Base-by-base conservation (phyloP, 2,797 vertebrate genomes). In the Momotus momota region DNA sequence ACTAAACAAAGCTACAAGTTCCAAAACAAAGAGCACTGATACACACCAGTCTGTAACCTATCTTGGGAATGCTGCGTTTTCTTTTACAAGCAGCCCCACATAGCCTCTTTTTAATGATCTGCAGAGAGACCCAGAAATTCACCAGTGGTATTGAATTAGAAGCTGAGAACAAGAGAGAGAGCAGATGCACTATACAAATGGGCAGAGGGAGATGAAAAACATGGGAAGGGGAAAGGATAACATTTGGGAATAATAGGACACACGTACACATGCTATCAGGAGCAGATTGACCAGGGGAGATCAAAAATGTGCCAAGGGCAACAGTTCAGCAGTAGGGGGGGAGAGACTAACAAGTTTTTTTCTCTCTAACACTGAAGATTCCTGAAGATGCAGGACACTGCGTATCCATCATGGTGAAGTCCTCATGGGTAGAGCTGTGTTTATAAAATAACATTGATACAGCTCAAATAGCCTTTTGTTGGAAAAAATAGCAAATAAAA, bases 401-500 rank as follows among this genome's bases (percentile, higher is more conserved):
- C 33, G n/a, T 61, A 65, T 38, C 19, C 62, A 71, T 27, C 6
- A 2, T 20, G n/a, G 62, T 35, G 9, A 81, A 79, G 66, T 57
- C 73, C 60, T 81, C 61, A 35, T 6, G 46, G 57, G 72, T 14
- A 88, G 26, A 88, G 45, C 43, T 22, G 1, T 35, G 49, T 61
- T 83, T 90, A n/a, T 51, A 80, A 71, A 89, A 33, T 46, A 78
- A 77, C 29, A 62, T 8, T 9, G 25, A 81, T 71, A 77, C 54
- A 87, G 86, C 96, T 85, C 69, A 89, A 94, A 95, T 15, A 61
- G 73, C 66, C 80, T 97, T 91, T 81, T 70, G 52, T 49, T 66
- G 65, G 55, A 94, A 96, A n/a, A 88, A 96, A 97, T n/a, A 96
- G 91, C 81, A 97, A 97, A 94, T 65, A 17, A 73, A 97, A 95